A percentile compares a stretch with the other conserved stretches of the same genome.
Conservation (phyloP, 2,888 invertebrate species). For the Caenorhabditis parvicauda region DNA sequence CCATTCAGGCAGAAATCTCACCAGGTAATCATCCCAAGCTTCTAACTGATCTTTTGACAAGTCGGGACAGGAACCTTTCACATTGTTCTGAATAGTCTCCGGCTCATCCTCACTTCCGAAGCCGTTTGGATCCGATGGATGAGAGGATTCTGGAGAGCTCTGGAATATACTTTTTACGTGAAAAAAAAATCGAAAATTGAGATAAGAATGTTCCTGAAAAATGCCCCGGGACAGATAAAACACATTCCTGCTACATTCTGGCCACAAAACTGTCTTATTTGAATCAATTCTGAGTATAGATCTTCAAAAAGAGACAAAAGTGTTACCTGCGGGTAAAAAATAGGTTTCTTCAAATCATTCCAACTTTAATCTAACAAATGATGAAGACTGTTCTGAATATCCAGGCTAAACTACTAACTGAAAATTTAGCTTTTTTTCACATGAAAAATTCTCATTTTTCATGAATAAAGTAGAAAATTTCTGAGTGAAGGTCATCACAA, state of each 20-base stretch:
- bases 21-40: constrained; percentile 53
- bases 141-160: constrained; percentile 30
- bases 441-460: background rate
- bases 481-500: too few species aligned
- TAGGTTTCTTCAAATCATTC: too few species aligned
- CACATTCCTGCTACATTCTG: too few species aligned
- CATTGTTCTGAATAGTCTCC: background rate
- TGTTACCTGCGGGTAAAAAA: background rate
- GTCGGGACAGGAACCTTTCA: constrained; percentile 48
- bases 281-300: background rate
- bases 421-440: too few species aligned
- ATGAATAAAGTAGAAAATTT: too few species aligned
- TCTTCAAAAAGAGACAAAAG: background rate
- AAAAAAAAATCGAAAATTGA: background rate
- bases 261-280: too few species aligned
- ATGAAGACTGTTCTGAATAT: too few species aligned
- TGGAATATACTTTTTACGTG: constrained; percentile 1
- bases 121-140: constrained; percentile 33
- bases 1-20: constrained; percentile 9
- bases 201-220: background rate
- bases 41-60: constrained; percentile 43
- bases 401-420: too few species aligned
- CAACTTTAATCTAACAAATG: too few species aligned
- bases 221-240: too few species aligned
- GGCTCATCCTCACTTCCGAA: background rate